Conservation (phyloP, 2,888 invertebrate genomes). For the Pediacus dermestoides region DNA sequence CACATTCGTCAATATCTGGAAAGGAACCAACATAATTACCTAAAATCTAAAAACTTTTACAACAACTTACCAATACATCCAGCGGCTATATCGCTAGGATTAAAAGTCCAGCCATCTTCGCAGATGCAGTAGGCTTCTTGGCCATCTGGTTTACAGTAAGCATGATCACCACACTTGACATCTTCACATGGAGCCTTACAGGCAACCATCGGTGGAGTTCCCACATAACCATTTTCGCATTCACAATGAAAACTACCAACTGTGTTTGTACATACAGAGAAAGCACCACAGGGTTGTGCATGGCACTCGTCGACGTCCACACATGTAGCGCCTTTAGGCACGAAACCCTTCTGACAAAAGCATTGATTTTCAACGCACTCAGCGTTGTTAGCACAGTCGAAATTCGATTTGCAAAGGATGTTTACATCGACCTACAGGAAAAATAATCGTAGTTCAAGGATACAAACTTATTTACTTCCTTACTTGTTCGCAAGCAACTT, state of each 20-base stretch:
- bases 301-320: slow-evolving; percentile 79
- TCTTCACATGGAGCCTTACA: slow-evolving; percentile 92
- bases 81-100: slow-evolving; percentile 82
- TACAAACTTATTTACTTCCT: too few relatives aligned
- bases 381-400: slow-evolving; percentile 89
- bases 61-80: slow-evolving; percentile 74
- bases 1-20: slow-evolving; percentile 87
- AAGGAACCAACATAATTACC: too few relatives aligned
- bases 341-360: slow-evolving; percentile 84
- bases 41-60: too few relatives aligned
- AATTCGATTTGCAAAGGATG: slow-evolving; percentile 79
- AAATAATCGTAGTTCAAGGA: background rate
- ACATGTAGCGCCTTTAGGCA: slow-evolving; percentile 74
- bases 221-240: slow-evolving; percentile 77
- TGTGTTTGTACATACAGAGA: slow-evolving; percentile 74
- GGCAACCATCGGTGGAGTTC: slow-evolving; percentile 72
- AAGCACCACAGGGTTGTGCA: slow-evolving; percentile 67
- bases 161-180: slow-evolving; percentile 83
- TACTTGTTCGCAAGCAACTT: slow-evolving; percentile 86
- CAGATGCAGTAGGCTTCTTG: slow-evolving; percentile 88
- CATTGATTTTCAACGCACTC: slow-evolving; percentile 86
- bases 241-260: slow-evolving; percentile 78
- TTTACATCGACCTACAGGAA: slow-evolving; percentile 72
- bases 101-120: slow-evolving; percentile 90
- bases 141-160: slow-evolving; percentile 85